Base-by-base conservation (phyloP, 2,113 vertebrate genomes). In the Takifugu flavidus region DNA sequence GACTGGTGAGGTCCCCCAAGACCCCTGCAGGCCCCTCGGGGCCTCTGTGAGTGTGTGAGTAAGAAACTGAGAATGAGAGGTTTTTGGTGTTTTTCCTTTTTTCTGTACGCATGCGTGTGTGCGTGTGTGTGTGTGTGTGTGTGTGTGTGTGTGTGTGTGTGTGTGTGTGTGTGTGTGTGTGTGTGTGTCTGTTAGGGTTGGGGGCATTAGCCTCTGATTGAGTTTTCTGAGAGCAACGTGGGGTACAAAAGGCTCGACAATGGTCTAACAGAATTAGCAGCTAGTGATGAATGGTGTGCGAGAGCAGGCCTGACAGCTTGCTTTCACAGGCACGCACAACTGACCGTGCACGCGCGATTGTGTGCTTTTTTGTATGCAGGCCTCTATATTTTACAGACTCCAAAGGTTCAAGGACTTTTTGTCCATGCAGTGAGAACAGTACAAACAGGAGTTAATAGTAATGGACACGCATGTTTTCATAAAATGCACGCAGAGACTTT, bases 201-300 rank as follows among this genome's bases (percentile, higher is more conserved):
- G 74, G 80, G 72, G 85, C 76, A 82, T 87, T 83, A 85, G 88
- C 72, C 67, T 94, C 93, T 98, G 94, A 98, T 98, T 95, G 93
- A 95, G 95, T 96, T 96, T 95, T 90, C 93, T 90, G 91, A 89
- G 91, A 94, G 91, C 91, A 92, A 93, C 91, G 92, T 93, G 92
- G 92, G 91, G 94, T 93, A 94, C 91, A 91, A 96, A 96, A 93
- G 94, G 91, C 90, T 89, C 89, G 79, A 93, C 96, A 96, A 96
- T 95, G 93, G 92, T 94, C 94, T 96, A 95, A 97, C 92, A 92
- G 93, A 98, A 99, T 98, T 96, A 98, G 94, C 92, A 92, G 91
- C 91, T 92, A 82, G 92, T 98, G 96, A 98, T 98, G 92, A 95
- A 99, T 98, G 94, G 94, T 95, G 91, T 92, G 84, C 88, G 90